Evolutionary conservation across 1,140 invertebrate genomes (phyloP).

Genomic region (Drosophila leontia): DNA sequence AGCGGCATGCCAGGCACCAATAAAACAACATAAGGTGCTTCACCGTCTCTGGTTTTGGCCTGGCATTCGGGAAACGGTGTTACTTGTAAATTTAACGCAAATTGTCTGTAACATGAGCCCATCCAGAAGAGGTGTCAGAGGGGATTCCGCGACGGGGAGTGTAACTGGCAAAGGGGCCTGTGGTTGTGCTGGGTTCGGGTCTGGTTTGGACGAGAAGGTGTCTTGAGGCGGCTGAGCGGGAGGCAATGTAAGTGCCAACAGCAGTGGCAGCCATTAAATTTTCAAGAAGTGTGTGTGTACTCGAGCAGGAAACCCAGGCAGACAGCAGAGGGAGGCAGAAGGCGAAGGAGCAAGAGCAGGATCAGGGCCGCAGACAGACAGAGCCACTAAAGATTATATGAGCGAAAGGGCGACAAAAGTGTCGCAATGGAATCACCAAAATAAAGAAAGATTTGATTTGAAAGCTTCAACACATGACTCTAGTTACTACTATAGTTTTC

Average conservation of each 20-base stretch:
- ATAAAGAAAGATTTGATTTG: neutral
- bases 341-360: neutral
- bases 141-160: slow-evolving; percentile 1
- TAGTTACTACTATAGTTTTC: slow-evolving; percentile 18
- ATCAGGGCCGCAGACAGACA: slow-evolving; percentile 23
- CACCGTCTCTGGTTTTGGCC: slow-evolving; percentile 37
- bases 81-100: slow-evolving; percentile 82
- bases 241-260: slow-evolving; percentile 59
- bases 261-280: slow-evolving; percentile 77
- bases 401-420: slow-evolving; percentile 60
- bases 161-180: slow-evolving; percentile 13
- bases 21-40: slow-evolving; percentile 53
- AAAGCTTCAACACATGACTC: slow-evolving; percentile 5
- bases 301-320: slow-evolving; percentile 45
- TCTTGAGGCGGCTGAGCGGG: neutral
- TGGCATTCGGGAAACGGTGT: slow-evolving; percentile 64
- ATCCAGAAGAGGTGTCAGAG: slow-evolving; percentile 53
- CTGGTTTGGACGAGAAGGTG: neutral
- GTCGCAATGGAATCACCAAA: slow-evolving; percentile 29
- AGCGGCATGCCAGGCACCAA: slow-evolving; percentile 35
- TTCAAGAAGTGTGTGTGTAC: slow-evolving; percentile 66
- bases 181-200: slow-evolving; percentile 19
- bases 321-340: slow-evolving; percentile 34
- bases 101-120: slow-evolving; percentile 80
- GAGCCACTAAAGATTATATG: slow-evolving; percentile 49